phyloP scores from a whole-genome alignment of 2,113 vertebrate genomes.

The Cryptoleucopteryx plumbea region DNA sequence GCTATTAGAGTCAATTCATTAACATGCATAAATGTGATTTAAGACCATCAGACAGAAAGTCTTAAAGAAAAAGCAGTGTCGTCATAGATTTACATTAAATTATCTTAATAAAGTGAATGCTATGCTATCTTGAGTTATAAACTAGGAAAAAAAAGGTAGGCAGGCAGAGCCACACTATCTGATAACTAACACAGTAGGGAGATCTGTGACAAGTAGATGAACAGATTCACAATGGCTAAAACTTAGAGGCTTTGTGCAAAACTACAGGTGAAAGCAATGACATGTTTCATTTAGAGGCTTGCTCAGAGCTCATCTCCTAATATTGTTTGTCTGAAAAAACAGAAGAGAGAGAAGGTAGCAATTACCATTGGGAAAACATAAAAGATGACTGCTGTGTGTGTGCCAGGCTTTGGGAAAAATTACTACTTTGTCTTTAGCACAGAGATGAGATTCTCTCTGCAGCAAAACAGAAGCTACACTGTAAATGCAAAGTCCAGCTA shows the following conservation, averaged over 20 bases:
- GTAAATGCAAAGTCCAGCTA: slow-evolving; percentile 12
- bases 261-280: slow-evolving; percentile 38
- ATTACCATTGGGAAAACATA: slow-evolving; percentile 57
- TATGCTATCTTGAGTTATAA: not conserved
- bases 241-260: slow-evolving; percentile 19
- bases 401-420: slow-evolving; percentile 38
- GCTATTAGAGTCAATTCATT: not conserved
- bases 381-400: slow-evolving; percentile 31
- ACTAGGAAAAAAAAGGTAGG: not conserved
- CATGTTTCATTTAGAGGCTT: slow-evolving; percentile 42
- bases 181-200: not conserved
- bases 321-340: not conserved
- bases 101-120: not conserved
- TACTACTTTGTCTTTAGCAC: slow-evolving; percentile 50
- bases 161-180: not conserved
- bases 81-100: not conserved
- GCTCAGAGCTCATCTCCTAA: slow-evolving; percentile 34
- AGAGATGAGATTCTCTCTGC: slow-evolving; percentile 44
- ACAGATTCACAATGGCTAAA: not conserved
- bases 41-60: not conserved
- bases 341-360: slow-evolving; percentile 36
- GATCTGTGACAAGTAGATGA: not conserved
- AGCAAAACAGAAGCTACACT: slow-evolving; percentile 26
- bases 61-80: not conserved
- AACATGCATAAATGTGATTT: not conserved